Evolutionary conservation across 1,140 invertebrate species (phyloP), one percentile per base, ranked within the genome.

Genomic region (Acromyrmex echinatior): DNA sequence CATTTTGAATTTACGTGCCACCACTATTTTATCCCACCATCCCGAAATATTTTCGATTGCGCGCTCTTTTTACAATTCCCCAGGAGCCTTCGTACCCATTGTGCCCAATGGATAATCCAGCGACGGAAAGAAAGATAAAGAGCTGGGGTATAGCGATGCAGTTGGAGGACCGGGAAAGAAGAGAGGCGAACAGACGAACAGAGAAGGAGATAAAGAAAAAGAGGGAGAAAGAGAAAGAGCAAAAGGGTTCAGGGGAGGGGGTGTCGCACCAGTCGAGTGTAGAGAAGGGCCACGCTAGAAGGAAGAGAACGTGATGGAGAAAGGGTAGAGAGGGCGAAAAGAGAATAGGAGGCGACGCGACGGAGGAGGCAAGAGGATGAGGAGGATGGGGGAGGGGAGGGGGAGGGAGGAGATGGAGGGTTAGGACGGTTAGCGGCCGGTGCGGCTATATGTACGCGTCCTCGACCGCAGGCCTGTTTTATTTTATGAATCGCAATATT

Each of bases 401-500:
- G 3, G 3, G 31, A 4, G 31, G 31, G 31, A 31, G 65, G 70
- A 70, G 81, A 62, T 58, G 7, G 80, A 87, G 92, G 89, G 92
- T 89, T 91, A 92, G 92, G 91, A 93, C 92, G 93, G 93, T 94
- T 93, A 94, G 90, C 93, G 89, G 88, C 90, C 92, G 90, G 87
- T 87, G 90, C 88, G 90, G 92, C 91, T 94, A 93, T 94, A 95
- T 94, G 92, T 93, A 91, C 92, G 93, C 92, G 93, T 95, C 91
- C 93, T 93, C 94, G 93, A 95, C 94, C 95, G 91, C 94, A 95
- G 94, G 93, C 92, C 94, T 94, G 94, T 95, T 95, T 95, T 95
- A 95, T 95, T 95, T 95, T 95, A 95, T 95, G 95, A 95, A 95
- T 95, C 92, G 95, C 94, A 95, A 95, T 95, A 95, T 95, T 95